phyloP scores from a whole-genome alignment of 30 jellyfish, hydroid and myxozoan genomes.

The Phacellophora camtschatica region DNA sequence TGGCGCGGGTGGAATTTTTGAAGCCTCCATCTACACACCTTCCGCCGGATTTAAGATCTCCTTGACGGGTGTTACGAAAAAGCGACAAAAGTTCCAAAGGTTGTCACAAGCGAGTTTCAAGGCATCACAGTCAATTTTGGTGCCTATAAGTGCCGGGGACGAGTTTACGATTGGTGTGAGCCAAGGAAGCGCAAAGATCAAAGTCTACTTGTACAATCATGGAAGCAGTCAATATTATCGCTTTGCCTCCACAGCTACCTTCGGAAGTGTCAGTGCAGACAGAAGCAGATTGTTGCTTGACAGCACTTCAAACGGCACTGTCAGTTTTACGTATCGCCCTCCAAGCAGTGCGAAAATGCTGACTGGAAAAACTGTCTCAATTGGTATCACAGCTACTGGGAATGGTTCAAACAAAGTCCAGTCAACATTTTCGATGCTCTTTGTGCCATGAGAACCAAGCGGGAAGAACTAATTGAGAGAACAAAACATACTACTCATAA shows the following conservation, averaged over 20 bases:
- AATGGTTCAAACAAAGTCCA: background rate
- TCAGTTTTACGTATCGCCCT: background rate
- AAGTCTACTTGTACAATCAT: conserved; percentile 17
- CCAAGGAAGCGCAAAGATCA: background rate
- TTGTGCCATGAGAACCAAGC: background rate
- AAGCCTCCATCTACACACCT: conserved; percentile 8
- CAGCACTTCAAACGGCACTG: background rate
- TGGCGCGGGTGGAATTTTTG: conserved; percentile 23
- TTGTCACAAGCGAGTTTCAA: conserved; percentile 15
- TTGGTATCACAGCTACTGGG: conserved; percentile 27
- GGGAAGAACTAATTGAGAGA: background rate
- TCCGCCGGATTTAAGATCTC: background rate
- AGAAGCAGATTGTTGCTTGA: background rate
- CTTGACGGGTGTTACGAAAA: conserved; percentile 17
- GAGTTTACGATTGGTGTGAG: conserved; percentile 43
- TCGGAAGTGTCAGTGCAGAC: background rate
- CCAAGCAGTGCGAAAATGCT: conserved; percentile 5
- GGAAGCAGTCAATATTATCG: conserved; percentile 3
- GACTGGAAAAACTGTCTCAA: background rate
- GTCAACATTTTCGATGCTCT: conserved; percentile 13
- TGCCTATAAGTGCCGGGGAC: conserved; percentile 29
- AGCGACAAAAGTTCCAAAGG: conserved; percentile 1
- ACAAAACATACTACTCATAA: too few species aligned
- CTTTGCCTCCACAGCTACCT: background rate
- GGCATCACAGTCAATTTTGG: conserved; percentile 9